Conservation (phyloP, 2,113 vertebrate species). For the Tricholaema leucomelas region DNA sequence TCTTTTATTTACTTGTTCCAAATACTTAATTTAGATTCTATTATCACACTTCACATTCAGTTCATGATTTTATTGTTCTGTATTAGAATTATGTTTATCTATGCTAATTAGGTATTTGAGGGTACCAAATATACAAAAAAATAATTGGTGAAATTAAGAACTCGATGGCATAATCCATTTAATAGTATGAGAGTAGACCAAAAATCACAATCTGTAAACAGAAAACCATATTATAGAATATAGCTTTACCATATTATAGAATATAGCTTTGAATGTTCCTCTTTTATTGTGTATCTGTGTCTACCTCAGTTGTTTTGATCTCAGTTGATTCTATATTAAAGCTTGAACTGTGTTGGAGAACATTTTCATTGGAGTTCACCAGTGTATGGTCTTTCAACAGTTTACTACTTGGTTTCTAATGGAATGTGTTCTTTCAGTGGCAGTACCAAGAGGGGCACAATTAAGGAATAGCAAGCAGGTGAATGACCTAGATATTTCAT, state of each 20-base stretch:
- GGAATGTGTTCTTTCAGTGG: not conserved
- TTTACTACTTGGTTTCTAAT: not conserved
- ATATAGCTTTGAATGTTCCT: not conserved
- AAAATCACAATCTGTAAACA: not conserved
- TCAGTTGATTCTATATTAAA: not conserved
- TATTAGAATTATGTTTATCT: not conserved
- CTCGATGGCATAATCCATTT: not conserved
- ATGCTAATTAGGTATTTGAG: not conserved
- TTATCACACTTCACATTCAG: not conserved
- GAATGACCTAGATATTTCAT: no score
- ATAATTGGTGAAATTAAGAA: accelerated
- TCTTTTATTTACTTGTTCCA: not conserved
- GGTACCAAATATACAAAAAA: not conserved
- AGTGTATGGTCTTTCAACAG: not conserved
- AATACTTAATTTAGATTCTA: not conserved
- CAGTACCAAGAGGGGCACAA: not conserved
- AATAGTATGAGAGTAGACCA: not conserved
- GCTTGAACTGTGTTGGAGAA: not conserved
- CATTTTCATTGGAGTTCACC: not conserved
- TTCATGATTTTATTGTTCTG: not conserved
- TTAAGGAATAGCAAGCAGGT: not conserved
- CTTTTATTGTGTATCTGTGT: not conserved
- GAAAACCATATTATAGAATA: no score
- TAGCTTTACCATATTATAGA: not conserved
- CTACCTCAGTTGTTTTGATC: not conserved